phyloP scores from a whole-genome alignment of 2,797 vertebrate genomes.

The Eidolon dupreanum region DNA sequence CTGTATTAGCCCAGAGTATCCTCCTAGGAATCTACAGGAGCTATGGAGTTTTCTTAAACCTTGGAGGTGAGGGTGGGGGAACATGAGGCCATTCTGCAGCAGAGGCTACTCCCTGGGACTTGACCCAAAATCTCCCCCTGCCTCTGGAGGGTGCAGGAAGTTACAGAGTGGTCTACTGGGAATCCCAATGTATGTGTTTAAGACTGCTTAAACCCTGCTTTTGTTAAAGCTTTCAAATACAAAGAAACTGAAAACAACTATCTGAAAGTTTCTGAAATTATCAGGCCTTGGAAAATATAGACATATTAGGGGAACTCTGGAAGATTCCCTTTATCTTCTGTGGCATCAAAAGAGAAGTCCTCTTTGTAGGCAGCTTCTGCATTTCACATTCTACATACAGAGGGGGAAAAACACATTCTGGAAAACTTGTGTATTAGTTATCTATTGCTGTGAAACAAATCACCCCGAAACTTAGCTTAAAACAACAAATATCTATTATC shows the following conservation, averaged over 20 bases:
- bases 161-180: background rate
- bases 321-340: background rate
- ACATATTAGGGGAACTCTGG: background rate
- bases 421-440: background rate
- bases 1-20: background rate
- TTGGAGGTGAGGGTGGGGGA: background rate
- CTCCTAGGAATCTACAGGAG: background rate
- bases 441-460: background rate
- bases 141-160: background rate
- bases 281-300: background rate
- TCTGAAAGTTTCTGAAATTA: conserved; percentile 14
- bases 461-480: background rate
- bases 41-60: background rate
- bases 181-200: background rate
- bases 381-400: background rate
- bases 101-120: background rate
- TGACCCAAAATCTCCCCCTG: background rate
- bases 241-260: background rate
- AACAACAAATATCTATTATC: background rate
- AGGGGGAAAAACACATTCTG: background rate
- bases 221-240: conserved; percentile 32
- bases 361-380: background rate
- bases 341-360: background rate
- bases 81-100: background rate
- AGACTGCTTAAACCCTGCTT: conserved; percentile 10